These are phyloP conservation scores for Benitochromis conjunctus DNA, from an alignment of 2,113 vertebrate species.

Conservation along the genomic window DNA sequence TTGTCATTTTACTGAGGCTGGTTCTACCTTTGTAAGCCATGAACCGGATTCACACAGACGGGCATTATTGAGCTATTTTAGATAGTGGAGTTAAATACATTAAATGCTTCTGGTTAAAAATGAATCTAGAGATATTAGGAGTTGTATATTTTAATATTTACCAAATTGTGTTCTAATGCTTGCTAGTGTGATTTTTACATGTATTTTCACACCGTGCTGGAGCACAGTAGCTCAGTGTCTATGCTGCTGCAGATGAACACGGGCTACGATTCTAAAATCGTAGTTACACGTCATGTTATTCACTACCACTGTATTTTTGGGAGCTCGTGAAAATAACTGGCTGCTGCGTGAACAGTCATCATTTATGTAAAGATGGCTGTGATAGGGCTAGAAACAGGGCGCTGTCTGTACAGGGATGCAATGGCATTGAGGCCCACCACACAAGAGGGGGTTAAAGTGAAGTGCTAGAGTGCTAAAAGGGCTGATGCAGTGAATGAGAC, in stretches of 20 bases:
- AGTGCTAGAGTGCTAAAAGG: not conserved
- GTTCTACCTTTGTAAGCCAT: not conserved
- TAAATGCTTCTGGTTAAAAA: not conserved
- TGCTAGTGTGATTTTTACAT: not conserved
- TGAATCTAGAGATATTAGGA: not conserved
- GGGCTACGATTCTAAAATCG: not conserved
- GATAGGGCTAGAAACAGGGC: not conserved
- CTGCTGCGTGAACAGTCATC: not conserved
- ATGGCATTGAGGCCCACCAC: not conserved
- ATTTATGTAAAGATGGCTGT: not conserved
- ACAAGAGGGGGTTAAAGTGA: not conserved
- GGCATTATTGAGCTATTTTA: not conserved
- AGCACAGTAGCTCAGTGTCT: not conserved
- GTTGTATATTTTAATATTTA: not conserved
- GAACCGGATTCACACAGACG: not conserved
- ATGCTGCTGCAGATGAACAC: not conserved
- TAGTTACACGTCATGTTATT: not conserved
- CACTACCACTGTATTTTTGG: not conserved
- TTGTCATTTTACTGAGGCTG: not conserved
- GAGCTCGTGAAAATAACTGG: not conserved
- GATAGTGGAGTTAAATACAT: not conserved
- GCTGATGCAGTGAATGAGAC: not conserved
- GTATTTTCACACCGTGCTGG: not conserved
- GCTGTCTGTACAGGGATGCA: not conserved
- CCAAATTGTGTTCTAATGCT: not conserved